Base-by-base conservation (phyloP, 2,113 vertebrate genomes). In the Accipiter cooperii region DNA sequence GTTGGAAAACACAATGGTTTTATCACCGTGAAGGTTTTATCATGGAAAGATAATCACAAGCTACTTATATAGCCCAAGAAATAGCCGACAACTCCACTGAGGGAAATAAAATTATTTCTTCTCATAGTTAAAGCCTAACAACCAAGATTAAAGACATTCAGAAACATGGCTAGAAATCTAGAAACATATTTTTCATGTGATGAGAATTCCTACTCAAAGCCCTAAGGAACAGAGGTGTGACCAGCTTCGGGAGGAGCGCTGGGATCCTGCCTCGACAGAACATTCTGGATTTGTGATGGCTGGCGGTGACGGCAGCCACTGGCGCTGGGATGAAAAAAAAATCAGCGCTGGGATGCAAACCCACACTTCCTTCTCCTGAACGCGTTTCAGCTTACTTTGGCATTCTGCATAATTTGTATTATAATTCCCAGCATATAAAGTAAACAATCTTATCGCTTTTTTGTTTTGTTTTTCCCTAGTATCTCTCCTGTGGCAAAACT, bases 221-320 rank as follows among this genome's bases (percentile, higher is more conserved):
- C 75, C 44, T 0, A 6, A 17, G 58, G 74, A 24, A 5, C 11
- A 44, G 31, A 6, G 0, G 3, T 9, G 74, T 5, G 20, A 12
- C 6, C 0, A 1, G n/a, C 55, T 10, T 8, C 21, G 5, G 44
- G 54, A 75, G 52, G 12, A 28, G 25, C 17, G 1, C 42, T 6
- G 28, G 28, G 66, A 38, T 13, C 49, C 71, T 3, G 9, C 46
- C 65, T 42, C 6, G 0, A 9, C 34, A 29, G 49, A 12, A 11
- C 11, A 2, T 6, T 2, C 25, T 5, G n/a, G 46, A 3, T 13
- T 24, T 9, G 29, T 4, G 21, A 17, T 0, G 11, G 3, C 10
- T 3, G 36, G 54, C 2, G 2, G 21, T 3, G 68, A 7, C 1
- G 6, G 58, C 66, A 34, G 76, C 44, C 44, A 18, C n/a, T 0